phyloP scores from a whole-genome alignment of 1,140 invertebrate genomes.

The Temnothorax longispinosus region DNA sequence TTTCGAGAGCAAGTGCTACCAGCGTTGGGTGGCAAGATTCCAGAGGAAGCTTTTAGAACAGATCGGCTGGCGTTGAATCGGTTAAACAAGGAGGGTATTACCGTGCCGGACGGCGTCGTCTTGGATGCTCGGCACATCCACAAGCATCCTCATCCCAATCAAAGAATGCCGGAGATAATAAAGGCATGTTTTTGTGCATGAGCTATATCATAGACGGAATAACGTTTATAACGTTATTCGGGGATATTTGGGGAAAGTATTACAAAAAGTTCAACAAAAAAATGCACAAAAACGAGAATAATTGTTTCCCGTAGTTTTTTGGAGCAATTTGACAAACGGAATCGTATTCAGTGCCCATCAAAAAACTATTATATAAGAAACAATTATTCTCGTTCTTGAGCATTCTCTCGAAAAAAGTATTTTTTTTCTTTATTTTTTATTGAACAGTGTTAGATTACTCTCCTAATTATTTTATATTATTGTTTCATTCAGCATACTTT shows the following conservation, averaged over 20 bases:
- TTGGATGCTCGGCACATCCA: constrained; percentile 83
- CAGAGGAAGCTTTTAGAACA: constrained; percentile 88
- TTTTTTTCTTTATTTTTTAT: too few species aligned
- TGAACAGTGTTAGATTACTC: not conserved
- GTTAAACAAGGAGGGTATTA: constrained; percentile 88
- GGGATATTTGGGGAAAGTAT: not conserved
- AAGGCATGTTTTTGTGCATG: constrained; percentile 74
- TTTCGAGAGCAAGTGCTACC: constrained; percentile 89
- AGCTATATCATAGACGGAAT: not conserved
- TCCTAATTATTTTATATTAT: not conserved
- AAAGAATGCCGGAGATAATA: constrained; percentile 77
- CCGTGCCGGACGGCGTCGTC: constrained; percentile 87
- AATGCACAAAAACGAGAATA: too few species aligned
- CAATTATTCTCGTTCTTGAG: too few species aligned
- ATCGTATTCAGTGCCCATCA: too few species aligned
- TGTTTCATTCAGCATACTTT: not conserved
- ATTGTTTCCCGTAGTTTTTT: too few species aligned
- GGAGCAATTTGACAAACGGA: too few species aligned
- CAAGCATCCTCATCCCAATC: constrained; percentile 78
- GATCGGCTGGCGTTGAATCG: constrained; percentile 88
- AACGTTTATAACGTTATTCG: not conserved
- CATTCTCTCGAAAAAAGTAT: too few species aligned
- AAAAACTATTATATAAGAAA: too few species aligned
- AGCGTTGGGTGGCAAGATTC: constrained; percentile 88
- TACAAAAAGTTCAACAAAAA: too few species aligned